These are phyloP conservation scores for Diarsia dahlii DNA, from an alignment of 2,888 invertebrate genomes.

Conservation along the genomic window DNA sequence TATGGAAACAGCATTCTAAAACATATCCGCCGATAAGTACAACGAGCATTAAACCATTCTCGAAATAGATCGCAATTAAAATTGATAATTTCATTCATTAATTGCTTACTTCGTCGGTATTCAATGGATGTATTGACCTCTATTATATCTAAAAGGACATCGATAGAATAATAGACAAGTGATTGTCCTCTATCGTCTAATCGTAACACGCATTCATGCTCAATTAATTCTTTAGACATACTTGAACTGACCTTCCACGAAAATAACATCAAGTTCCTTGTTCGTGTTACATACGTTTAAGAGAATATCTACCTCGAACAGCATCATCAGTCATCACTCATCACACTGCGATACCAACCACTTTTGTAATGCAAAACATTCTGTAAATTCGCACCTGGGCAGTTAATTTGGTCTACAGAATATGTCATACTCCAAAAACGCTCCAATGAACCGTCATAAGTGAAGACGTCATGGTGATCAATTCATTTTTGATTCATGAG, in stretches of 20 bases:
- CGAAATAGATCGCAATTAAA: background rate
- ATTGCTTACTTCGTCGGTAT: slow-evolving; percentile 24
- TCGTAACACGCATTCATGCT: background rate
- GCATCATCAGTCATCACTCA: background rate
- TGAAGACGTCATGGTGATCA: background rate
- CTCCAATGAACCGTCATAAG: background rate
- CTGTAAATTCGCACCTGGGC: background rate
- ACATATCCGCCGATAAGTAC: background rate
- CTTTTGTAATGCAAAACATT: background rate
- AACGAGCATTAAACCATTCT: background rate
- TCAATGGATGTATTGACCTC: slow-evolving; percentile 43
- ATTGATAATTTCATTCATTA: slow-evolving; percentile 5
- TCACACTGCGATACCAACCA: background rate
- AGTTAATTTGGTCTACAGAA: background rate
- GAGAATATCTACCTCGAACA: background rate
- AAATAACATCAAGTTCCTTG: background rate
- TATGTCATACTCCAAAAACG: background rate
- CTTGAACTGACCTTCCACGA: background rate
- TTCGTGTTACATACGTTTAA: background rate
- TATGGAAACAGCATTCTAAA: background rate
- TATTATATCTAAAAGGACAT: slow-evolving; percentile 44
- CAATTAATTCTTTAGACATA: background rate
- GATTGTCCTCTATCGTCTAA: slow-evolving; percentile 17
- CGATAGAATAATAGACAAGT: slow-evolving; percentile 12
- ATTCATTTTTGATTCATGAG: background rate